Evolutionary conservation across 2,888 invertebrate species (phyloP).

Genomic region (Amphipoea oculea): DNA sequence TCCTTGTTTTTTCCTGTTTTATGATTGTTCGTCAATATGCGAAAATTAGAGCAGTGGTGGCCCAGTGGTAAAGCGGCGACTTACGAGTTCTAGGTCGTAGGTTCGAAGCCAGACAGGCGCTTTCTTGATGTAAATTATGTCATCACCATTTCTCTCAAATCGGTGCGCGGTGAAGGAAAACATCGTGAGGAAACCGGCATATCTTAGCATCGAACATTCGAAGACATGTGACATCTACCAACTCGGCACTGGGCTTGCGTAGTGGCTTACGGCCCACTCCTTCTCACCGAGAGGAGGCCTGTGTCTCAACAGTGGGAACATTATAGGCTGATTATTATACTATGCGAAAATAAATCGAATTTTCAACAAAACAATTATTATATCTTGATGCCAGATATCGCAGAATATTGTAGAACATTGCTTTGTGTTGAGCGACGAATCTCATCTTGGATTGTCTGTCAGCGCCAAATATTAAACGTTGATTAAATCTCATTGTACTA

Average conservation of each 20-base stretch:
- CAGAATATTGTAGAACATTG: slow-evolving; percentile 34
- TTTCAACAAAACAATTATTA: slow-evolving; percentile 23
- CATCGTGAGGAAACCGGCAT: too few relatives aligned
- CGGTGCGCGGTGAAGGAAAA: too few relatives aligned
- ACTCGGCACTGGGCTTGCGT: not conserved
- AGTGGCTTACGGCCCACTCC: not conserved
- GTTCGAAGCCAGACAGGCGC: too few relatives aligned
- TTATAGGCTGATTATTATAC: not conserved
- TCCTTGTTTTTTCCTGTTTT: too few relatives aligned
- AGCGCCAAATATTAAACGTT: slow-evolving; percentile 63
- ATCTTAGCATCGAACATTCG: not conserved
- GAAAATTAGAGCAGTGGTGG: too few relatives aligned
- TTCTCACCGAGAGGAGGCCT: not conserved
- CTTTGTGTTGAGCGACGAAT: slow-evolving; percentile 37
- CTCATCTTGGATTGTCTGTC: slow-evolving; percentile 57
- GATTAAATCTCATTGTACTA: slow-evolving; percentile 62
- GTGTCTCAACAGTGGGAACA: not conserved
- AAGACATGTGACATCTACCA: not conserved
- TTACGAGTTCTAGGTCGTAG: too few relatives aligned
- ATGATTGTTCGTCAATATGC: too few relatives aligned
- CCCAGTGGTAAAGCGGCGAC: too few relatives aligned
- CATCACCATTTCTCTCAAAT: too few relatives aligned
- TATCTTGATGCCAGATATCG: slow-evolving; percentile 14
- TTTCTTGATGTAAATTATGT: too few relatives aligned
- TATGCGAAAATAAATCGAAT: slow-evolving; percentile 16